Conservation (phyloP, 2,113 vertebrate species). For the Prinia subflava region DNA sequence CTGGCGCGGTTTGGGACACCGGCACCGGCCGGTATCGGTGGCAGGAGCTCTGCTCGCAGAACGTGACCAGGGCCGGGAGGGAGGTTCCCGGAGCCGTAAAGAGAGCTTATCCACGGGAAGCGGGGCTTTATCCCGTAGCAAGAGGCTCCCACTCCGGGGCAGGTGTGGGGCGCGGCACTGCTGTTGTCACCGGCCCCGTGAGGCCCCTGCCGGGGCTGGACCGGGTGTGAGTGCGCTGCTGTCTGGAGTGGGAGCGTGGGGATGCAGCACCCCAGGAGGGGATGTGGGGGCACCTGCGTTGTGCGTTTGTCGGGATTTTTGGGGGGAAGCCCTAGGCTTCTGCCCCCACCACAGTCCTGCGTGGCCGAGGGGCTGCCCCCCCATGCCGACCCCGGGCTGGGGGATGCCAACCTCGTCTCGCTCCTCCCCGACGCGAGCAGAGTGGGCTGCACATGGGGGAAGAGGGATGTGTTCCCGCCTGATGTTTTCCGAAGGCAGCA, state of each 20-base stretch:
- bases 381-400: accelerated
- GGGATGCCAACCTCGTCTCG: accelerated
- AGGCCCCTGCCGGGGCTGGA: neutral
- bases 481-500: neutral
- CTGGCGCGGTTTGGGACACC: neutral
- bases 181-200: neutral
- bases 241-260: neutral
- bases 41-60: neutral
- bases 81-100: no score
- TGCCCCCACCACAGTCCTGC: neutral
- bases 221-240: no score
- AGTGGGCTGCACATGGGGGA: accelerated
- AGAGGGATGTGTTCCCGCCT: neutral
- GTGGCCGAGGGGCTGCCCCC: neutral
- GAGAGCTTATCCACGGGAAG: neutral
- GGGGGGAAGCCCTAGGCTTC: neutral
- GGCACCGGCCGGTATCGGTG: neutral
- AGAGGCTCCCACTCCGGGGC: neutral
- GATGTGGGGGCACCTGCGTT: no score
- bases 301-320: neutral
- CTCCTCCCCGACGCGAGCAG: accelerated
- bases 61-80: no score
- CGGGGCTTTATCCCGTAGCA: neutral
- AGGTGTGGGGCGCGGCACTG: neutral
- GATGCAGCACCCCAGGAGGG: neutral